Conservation (phyloP, 1,140 invertebrate genomes). For the Heliconius eleuchia region DNA sequence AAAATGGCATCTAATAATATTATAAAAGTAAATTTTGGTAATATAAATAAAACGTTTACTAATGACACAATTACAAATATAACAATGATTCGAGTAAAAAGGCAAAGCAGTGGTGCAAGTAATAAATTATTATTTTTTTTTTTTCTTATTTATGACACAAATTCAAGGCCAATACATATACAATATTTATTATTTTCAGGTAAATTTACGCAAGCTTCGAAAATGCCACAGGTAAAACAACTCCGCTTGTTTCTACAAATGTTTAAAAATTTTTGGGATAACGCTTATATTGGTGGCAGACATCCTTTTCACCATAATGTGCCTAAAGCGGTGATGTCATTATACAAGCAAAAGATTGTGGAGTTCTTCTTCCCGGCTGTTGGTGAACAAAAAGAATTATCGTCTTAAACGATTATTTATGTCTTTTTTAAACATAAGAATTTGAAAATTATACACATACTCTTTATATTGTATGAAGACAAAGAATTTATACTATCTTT, state of each 20-base stretch:
- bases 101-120: constrained; percentile 33
- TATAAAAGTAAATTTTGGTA: neutral
- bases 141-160: neutral
- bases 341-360: constrained; percentile 46
- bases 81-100: constrained; percentile 37
- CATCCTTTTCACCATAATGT: constrained; percentile 50
- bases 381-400: constrained; percentile 24
- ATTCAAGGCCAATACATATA: neutral
- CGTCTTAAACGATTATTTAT: constrained; percentile 11
- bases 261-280: constrained; percentile 47
- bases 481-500: too few species aligned
- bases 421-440: neutral
- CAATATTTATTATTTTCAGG: constrained; percentile 37
- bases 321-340: constrained; percentile 40
- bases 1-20: neutral
- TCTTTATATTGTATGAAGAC: too few species aligned
- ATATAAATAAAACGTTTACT: neutral
- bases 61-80: constrained; percentile 22
- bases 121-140: neutral
- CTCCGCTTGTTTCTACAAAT: constrained; percentile 49
- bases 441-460: too few species aligned
- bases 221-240: constrained; percentile 48
- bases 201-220: constrained; percentile 49
- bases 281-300: constrained; percentile 42
- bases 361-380: constrained; percentile 49